phyloP scores from a whole-genome alignment of 2,888 invertebrate species.

The Apotomis betuletana region DNA sequence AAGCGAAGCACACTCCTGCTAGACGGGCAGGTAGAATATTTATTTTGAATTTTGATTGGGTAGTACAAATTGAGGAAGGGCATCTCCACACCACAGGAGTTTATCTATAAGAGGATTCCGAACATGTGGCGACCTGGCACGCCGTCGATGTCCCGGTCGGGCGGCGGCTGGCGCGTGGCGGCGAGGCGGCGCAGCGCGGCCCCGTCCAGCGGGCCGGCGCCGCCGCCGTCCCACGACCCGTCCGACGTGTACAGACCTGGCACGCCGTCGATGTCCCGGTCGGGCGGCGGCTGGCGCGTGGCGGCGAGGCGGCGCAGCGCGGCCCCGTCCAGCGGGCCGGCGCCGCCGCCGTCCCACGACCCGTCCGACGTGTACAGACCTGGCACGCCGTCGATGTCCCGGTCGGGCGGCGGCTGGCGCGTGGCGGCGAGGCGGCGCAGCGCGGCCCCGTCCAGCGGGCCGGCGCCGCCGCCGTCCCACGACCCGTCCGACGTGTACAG shows the following conservation, averaged over 20 bases:
- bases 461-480: slow-evolving; percentile 88
- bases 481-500: slow-evolving; percentile 53
- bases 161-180: no score
- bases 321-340: slow-evolving; percentile 91
- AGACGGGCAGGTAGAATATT: no score
- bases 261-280: slow-evolving; percentile 28
- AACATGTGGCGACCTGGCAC: no score
- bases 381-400: slow-evolving; percentile 69
- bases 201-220: no score
- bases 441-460: slow-evolving; percentile 92
- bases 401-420: slow-evolving; percentile 56
- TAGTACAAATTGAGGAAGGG: no score
- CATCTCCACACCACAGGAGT: no score
- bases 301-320: slow-evolving; percentile 87
- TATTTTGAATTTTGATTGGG: no score
- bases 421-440: slow-evolving; percentile 85
- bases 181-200: no score
- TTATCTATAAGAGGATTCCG: no score
- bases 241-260: slow-evolving; percentile 30
- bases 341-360: slow-evolving; percentile 87
- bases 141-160: no score
- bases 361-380: slow-evolving; percentile 64
- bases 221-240: no score
- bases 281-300: slow-evolving; percentile 55
- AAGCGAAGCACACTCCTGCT: no score